A percentile compares a stretch with the other conserved stretches of the same genome.
Evolutionary conservation across 2,888 invertebrate species (phyloP).

Genomic region (Ornithoptera alexandrae): DNA sequence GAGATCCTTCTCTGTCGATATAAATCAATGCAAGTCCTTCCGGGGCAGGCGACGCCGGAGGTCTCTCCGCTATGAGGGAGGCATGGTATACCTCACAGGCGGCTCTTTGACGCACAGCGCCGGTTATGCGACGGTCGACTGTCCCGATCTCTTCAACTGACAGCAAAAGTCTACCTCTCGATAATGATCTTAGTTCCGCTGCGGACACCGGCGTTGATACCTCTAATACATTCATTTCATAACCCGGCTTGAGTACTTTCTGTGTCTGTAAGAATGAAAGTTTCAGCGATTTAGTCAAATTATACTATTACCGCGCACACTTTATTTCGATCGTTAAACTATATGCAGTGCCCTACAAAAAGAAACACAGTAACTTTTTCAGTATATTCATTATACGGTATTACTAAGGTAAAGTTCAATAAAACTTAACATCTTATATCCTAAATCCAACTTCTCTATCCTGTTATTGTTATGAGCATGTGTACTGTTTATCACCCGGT

Average conservation of each 20-base stretch:
- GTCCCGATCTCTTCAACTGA: conserved; percentile 85
- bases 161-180: conserved; percentile 87
- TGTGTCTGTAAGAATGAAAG: conserved; percentile 70
- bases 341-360: too few species aligned
- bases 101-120: conserved; percentile 85
- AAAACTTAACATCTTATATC: too few species aligned
- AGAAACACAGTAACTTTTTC: too few species aligned
- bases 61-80: conserved; percentile 79
- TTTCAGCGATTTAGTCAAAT: neutral
- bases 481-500: neutral
- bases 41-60: conserved; percentile 68
- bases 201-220: conserved; percentile 88
- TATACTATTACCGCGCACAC: neutral
- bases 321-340: too few species aligned
- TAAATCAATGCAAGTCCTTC: conserved; percentile 89
- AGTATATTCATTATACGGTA: too few species aligned
- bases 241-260: conserved; percentile 85
- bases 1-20: conserved; percentile 87
- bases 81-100: conserved; percentile 91
- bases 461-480: neutral
- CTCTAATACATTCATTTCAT: conserved; percentile 88
- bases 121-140: conserved; percentile 84
- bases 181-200: conserved; percentile 86
- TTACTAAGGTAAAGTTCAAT: too few species aligned
- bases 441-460: too few species aligned